Evolutionary conservation across 2,113 vertebrate genomes (phyloP).

Genomic region (Oreamnos americanus): DNA sequence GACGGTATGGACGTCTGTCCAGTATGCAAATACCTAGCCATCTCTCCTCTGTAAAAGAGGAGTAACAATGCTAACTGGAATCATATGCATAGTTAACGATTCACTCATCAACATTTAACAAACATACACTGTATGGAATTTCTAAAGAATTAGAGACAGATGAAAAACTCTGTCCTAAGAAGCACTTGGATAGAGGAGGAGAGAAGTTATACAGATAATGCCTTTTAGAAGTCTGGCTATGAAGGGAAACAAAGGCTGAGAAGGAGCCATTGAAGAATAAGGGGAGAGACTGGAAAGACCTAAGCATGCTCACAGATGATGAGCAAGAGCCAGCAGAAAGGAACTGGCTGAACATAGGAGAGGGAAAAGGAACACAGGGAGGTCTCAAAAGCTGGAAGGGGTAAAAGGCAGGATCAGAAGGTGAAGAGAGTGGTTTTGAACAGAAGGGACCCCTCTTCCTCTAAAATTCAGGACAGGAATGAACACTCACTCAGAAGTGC

Average conservation of each 20-base stretch:
- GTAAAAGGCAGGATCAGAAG: not conserved
- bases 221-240: not conserved
- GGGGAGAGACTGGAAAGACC: not conserved
- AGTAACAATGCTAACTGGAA: not conserved
- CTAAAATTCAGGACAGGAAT: not conserved
- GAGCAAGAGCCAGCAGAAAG: not conserved
- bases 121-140: not conserved
- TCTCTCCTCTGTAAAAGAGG: not conserved
- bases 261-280: not conserved
- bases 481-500: not conserved
- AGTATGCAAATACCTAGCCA: not conserved
- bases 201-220: not conserved
- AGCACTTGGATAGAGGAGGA: not conserved
- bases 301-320: not conserved
- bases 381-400: not conserved
- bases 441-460: not conserved
- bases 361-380: not conserved
- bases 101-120: not conserved
- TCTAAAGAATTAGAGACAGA: not conserved
- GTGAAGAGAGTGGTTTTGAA: not conserved
- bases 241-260: not conserved
- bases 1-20: not conserved
- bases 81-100: not conserved
- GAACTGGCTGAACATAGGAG: not conserved
- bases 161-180: not conserved